Evolutionary conservation across 1,140 invertebrate species (phyloP), one percentile per base, ranked within the genome.

Genomic region (Teleogryllus occipitalis): DNA sequence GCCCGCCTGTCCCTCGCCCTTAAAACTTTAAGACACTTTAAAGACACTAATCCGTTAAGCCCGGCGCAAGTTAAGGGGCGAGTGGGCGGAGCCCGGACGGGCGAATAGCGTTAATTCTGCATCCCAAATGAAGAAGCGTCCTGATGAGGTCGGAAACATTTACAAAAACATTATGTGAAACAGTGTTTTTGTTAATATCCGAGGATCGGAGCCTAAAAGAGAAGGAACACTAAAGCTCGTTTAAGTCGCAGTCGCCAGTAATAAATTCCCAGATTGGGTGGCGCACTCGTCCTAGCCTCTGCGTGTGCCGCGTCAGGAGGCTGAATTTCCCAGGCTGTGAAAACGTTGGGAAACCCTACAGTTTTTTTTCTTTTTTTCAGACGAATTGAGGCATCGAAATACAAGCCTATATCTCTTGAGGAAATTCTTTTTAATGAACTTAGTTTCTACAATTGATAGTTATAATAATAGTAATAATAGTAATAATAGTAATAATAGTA

Each of bases 11-110:
- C 54, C 54, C 54, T 65, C 54, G 18, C 54, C 54, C 54, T 65
- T 10, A 65, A 65, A 65, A 65, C 54, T 65, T 65, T 65, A 65
- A 65, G 54, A 65, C 54, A 65, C 54, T 65, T 65, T 65, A 65
- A 65, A 65, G 54, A 18, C 54, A 65, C 54, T 65, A 65, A 65
- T 65, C 54, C 18, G 54, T 65, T 65, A 65, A 65, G 54, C 54
- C 18, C 54, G 18, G 54, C 54, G 54, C 54, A 65, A 65, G 54
- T 65, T 65, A 65, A 65, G 54, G 54, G 54, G 54, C 54, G 54
- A 14, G 54, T 18, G 54, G 54, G 18, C 54, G 54, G 10, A 14
- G 54, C 54, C 54, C 2, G 18, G 54, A 65, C 54, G 54, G 54
- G 54, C 54, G 54, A 65, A 65, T 65, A 65, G 54, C 54, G 54